Base-by-base conservation (phyloP, 2,888 invertebrate species). In the Vanessa cardui region DNA sequence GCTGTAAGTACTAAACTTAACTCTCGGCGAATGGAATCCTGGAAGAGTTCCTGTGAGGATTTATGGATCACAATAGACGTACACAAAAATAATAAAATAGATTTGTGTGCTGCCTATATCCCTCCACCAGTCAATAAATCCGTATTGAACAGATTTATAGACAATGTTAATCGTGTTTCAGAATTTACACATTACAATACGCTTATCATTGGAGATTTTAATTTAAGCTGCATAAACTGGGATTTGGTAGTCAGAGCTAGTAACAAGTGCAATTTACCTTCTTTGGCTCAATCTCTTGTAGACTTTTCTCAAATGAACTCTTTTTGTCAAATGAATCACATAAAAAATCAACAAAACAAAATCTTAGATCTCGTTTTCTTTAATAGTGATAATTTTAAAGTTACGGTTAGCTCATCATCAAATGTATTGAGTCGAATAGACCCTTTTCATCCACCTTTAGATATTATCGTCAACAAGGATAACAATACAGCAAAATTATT, bases 101-200 rank as follows among this genome's bases (percentile, higher is more conserved):
- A n/a, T 52, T 12, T 62, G 16, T 52, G 50, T 62, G 62, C 62
- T 18, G 50, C 44, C 18, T 62, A 62, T 62, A 52, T 62, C 18
- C 62, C 62, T 1, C 62, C 62, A 39, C 52, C 52, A 0, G 52
- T 50, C 12, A 62, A 45, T 45, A 45, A 45, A 16, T 15, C 45
- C 9, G 16, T 45, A 15, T 45, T 45, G 45, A 16, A 45, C 9
- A 45, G 12, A 15, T 45, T 45, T 45, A 9, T 45, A 15, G 16
- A 16, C 20, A 62, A 52, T 39, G 9, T 62, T 33, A 52, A 52
- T 62, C 39, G 52, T 44, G 50, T 52, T 16, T 52, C 16, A 15
- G 45, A 45, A 15, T 15, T 45, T 9, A 45, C 1, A 45, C 12
- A 45, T 45, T 15, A 15, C 16, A 45, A 45, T 45, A 45, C 45